Evolutionary conservation across 2,888 invertebrate genomes (phyloP).

Genomic region (Arge pagana): DNA sequence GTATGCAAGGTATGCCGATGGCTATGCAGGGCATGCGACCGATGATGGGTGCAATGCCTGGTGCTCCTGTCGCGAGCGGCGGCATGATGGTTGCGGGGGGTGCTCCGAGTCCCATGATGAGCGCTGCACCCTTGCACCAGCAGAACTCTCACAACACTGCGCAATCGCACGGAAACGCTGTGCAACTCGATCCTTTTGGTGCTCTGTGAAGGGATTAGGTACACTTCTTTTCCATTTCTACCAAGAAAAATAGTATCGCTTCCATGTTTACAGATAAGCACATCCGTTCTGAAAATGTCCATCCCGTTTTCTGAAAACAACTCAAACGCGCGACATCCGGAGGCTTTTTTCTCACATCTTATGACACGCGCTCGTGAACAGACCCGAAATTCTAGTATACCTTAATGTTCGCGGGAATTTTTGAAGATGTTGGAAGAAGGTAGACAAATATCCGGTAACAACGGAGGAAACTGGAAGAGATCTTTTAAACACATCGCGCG

Average conservation of each 20-base stretch:
- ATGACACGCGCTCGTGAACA: too few relatives aligned
- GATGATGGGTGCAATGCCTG: constrained; percentile 50
- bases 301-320: too few relatives aligned
- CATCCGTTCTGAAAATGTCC: too few relatives aligned
- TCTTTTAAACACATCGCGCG: too few relatives aligned
- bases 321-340: too few relatives aligned
- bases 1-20: constrained; percentile 52
- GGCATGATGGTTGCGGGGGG: constrained; percentile 46
- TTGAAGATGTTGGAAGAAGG: too few relatives aligned
- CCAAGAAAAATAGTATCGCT: neutral
- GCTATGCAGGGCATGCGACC: constrained; percentile 52
- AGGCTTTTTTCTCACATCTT: too few relatives aligned
- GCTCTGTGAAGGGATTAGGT: constrained; percentile 55
- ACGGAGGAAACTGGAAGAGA: too few relatives aligned
- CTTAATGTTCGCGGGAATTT: too few relatives aligned
- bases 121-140: constrained; percentile 40
- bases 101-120: constrained; percentile 44
- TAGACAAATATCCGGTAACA: too few relatives aligned
- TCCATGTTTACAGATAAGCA: too few relatives aligned
- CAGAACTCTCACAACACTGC: constrained; percentile 46
- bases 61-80: constrained; percentile 41
- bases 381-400: too few relatives aligned
- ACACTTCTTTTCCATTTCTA: constrained; percentile 25
- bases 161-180: constrained; percentile 56
- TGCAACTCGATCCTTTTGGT: constrained; percentile 63